A percentile compares a stretch with the other conserved stretches of the same genome.
phyloP scores from a whole-genome alignment of 2,797 vertebrate genomes.

The Corythornis leucogaster region DNA sequence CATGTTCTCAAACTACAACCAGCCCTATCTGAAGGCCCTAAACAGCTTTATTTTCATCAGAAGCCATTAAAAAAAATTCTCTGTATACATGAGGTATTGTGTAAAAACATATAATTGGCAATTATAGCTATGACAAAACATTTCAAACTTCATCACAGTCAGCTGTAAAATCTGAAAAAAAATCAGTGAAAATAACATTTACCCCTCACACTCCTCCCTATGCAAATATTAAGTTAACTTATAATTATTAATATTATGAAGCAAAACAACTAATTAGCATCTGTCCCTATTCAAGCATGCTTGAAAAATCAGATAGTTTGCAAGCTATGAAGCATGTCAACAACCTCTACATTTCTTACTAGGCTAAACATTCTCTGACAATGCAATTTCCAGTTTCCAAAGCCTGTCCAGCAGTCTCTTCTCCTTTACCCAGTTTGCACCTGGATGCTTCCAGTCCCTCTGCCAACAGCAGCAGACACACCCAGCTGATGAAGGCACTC shows the following conservation, averaged over 20 bases:
- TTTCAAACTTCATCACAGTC: neutral
- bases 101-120: neutral
- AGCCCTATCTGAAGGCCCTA: neutral
- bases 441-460: neutral
- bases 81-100: too few species aligned
- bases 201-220: neutral
- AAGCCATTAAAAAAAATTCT: too few species aligned
- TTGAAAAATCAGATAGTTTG: neutral
- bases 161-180: neutral
- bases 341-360: neutral
- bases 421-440: neutral
- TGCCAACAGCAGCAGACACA: neutral
- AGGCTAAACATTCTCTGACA: neutral
- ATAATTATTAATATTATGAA: neutral
- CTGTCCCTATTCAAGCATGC: neutral
- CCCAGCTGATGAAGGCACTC: neutral
- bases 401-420: neutral
- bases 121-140: neutral
- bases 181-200: neutral
- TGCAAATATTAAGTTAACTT: neutral
- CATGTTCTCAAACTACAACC: neutral
- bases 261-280: neutral
- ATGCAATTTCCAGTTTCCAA: neutral
- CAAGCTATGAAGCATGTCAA: neutral
- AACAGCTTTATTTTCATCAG: neutral